Percentiles rank a stretch among this genome's conserved stretches.
phyloP scores from a whole-genome alignment of 2,113 vertebrate genomes.

The Daubentonia madagascariensis region DNA sequence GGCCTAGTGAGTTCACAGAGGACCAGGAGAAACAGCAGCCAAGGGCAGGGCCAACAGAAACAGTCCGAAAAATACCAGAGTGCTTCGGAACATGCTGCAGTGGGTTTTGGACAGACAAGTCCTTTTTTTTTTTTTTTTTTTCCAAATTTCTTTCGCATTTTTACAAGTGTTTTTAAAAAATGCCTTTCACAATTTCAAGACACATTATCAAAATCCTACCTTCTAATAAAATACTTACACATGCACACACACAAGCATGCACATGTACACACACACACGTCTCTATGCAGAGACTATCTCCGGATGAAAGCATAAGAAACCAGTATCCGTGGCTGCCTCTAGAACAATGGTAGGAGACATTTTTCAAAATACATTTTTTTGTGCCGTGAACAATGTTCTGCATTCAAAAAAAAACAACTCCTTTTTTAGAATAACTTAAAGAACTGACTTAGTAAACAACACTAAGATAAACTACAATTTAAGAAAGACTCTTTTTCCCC shows the following conservation, averaged over 20 bases:
- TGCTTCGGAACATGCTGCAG: not conserved
- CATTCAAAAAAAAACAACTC: not conserved
- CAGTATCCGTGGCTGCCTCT: not conserved
- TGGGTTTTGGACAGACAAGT: not conserved
- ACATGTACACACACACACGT: fast-evolving
- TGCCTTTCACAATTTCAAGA: not conserved
- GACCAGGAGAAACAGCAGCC: not conserved
- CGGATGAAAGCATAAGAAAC: not conserved
- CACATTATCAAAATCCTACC: not conserved
- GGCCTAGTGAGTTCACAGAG: not conserved
- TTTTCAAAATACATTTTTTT: not conserved
- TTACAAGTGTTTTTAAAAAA: not conserved
- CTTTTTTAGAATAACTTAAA: not conserved
- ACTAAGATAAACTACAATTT: not conserved
- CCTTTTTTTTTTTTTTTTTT: too few relatives aligned
- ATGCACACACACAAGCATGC: not conserved
- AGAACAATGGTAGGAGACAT: not conserved
- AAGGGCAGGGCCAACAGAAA: not conserved
- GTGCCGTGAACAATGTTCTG: not conserved
- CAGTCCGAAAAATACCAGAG: not conserved
- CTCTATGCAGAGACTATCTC: not conserved
- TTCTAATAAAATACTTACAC: not conserved
- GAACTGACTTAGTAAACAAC: not conserved
- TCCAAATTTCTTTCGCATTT: not conserved
- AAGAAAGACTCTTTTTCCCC: not conserved